phyloP scores from a whole-genome alignment of 2,888 invertebrate genomes.

The Acanthosepion lycidas region DNA sequence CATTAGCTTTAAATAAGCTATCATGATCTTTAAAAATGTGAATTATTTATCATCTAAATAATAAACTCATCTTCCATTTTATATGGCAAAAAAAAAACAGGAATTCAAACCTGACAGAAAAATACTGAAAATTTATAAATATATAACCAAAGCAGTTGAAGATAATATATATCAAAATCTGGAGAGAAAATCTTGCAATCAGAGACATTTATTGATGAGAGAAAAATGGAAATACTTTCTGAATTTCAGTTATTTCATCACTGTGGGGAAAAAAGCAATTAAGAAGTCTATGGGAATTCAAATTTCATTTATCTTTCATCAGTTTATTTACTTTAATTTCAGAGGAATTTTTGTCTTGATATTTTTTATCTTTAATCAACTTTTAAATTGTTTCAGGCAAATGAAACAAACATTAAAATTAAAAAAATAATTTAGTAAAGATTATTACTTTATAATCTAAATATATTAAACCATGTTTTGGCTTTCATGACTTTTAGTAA shows the following conservation, averaged over 20 bases:
- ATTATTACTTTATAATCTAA: not conserved
- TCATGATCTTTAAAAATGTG: too few species aligned
- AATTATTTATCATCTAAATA: too few species aligned
- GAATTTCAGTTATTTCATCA: slow-evolving; percentile 14
- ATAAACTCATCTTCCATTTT: too few species aligned
- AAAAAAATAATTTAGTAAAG: slow-evolving; percentile 2
- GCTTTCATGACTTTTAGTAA: not conserved
- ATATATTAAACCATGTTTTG: not conserved
- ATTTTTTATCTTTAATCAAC: not conserved
- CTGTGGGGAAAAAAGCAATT: not conserved
- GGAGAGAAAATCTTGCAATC: not conserved
- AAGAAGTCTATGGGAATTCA: slow-evolving; percentile 15
- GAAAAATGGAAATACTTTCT: not conserved
- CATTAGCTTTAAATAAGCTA: too few species aligned
- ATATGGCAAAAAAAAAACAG: too few species aligned
- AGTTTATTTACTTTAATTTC: slow-evolving; percentile 1
- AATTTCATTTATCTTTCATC: slow-evolving; percentile 33
- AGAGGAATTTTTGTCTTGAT: not conserved
- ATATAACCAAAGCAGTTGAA: not conserved
- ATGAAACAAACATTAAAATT: not conserved
- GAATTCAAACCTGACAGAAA: not conserved
- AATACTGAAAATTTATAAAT: not conserved
- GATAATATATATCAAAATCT: not conserved
- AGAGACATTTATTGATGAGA: not conserved
- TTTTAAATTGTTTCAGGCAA: not conserved